Evolutionary conservation across 2,113 vertebrate genomes (phyloP), one percentile per base, ranked within the genome.

Genomic region (Psittacula cyanocephala): DNA sequence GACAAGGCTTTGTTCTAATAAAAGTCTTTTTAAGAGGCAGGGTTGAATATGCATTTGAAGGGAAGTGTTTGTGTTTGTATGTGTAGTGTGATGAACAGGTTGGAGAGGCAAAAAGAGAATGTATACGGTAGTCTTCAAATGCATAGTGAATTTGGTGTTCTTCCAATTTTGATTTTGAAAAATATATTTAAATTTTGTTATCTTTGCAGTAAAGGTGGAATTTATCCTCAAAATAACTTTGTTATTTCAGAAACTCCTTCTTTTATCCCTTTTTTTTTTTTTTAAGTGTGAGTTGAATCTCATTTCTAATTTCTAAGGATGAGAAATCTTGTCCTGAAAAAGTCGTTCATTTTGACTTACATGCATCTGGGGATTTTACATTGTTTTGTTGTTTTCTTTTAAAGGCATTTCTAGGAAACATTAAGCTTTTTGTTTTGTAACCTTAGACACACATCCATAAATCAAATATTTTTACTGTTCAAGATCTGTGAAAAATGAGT

Each of bases 301-400:
- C 11, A 41, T 76, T 93, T 93, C 3, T 69, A 11, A 39, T 67
- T 93, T 72, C 20, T 86, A 52, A 68, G 17, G 5, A 77, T 82
- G 94, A 82, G 41, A 60, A 77, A 5, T 29, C 35, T 78, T 93
- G 41, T 82, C 27, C 33, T 81, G 55, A 96, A 96, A 96, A 93
- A 69, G 19, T 84, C 71, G 71, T 83, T 93, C 77, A 91, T 92
- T 97, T 96, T 95, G 77, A 76, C 62, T 95, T 70, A 46, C 33
- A 59, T 23, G 14, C 69, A 81, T 81, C 39, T 86, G 79, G 67
- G 53, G 69, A 77, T 62, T 80, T 94, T 17, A 77, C 19, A 83
- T 86, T 62, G 24, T 14, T 19, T 28, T 37, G 80, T 41, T 49
- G 8, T 12, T 8, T 37, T 77, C 92, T 91, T 75, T 15, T 52